Evolutionary conservation across 2,113 vertebrate genomes (phyloP).

Genomic region (Gymnogyps californianus): DNA sequence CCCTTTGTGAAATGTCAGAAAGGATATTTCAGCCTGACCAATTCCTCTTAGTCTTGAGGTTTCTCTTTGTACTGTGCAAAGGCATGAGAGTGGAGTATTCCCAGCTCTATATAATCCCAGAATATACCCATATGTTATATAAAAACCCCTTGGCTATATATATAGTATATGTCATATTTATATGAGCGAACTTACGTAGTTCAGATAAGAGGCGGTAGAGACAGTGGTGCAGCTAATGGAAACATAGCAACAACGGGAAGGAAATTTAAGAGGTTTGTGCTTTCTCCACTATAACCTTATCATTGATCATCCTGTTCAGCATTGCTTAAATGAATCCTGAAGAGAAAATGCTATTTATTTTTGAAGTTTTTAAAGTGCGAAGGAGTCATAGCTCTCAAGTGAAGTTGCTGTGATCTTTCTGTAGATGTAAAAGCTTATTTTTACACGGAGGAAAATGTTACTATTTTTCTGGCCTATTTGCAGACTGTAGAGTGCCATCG

Average conservation of each 20-base stretch:
- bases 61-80: neutral
- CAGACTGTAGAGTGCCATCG: neutral
- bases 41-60: neutral
- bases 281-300: neutral
- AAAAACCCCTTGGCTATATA: neutral
- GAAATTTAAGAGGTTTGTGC: neutral
- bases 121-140: neutral
- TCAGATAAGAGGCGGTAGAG: neutral
- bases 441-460: neutral
- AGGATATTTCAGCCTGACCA: neutral
- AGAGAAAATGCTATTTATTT: neutral
- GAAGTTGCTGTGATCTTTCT: neutral
- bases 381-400: neutral
- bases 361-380: neutral
- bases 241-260: neutral
- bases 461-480: neutral
- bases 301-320: neutral
- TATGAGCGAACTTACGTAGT: accelerated
- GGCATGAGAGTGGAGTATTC: neutral
- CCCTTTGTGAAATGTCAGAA: slow-evolving; percentile 12
- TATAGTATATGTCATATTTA: neutral
- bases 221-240: neutral
- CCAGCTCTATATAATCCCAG: neutral
- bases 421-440: neutral
- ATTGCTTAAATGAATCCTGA: neutral